phyloP scores from a whole-genome alignment of 2,888 invertebrate genomes.

The Zaprionus bogoriensis region DNA sequence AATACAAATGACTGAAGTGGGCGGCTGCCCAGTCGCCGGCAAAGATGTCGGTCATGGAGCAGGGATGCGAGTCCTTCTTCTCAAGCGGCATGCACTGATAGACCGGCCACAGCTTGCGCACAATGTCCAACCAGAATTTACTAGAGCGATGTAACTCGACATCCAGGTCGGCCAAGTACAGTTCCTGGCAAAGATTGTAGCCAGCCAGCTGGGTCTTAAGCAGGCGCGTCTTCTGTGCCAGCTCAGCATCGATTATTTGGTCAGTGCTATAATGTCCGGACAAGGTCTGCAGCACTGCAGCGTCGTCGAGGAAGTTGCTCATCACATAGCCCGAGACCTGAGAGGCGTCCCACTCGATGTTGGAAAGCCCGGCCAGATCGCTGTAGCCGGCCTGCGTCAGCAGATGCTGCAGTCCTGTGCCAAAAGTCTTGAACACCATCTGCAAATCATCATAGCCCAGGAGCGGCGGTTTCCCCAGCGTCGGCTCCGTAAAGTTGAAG shows the following conservation, averaged over 20 bases:
- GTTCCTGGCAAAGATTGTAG: slow-evolving; percentile 89
- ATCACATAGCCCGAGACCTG: slow-evolving; percentile 93
- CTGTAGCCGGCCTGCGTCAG: slow-evolving; percentile 91
- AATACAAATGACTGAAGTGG: slow-evolving; percentile 93
- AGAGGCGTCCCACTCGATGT: slow-evolving; percentile 97
- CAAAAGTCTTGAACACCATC: slow-evolving; percentile 92
- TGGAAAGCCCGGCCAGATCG: slow-evolving; percentile 92
- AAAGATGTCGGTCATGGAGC: slow-evolving; percentile 92
- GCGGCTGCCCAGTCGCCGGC: slow-evolving; percentile 93
- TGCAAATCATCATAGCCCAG: slow-evolving; percentile 90
- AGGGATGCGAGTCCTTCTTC: slow-evolving; percentile 92
- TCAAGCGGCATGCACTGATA: slow-evolving; percentile 90
- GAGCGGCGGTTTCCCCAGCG: slow-evolving; percentile 86
- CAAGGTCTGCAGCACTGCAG: slow-evolving; percentile 85
- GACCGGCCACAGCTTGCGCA: slow-evolving; percentile 90
- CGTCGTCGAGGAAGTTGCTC: slow-evolving; percentile 90
- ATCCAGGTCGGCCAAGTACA: slow-evolving; percentile 92
- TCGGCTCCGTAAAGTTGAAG: slow-evolving; percentile 89
- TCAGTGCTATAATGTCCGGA: slow-evolving; percentile 90
- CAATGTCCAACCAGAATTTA: slow-evolving; percentile 92
- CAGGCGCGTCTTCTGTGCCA: slow-evolving; percentile 86
- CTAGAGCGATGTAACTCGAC: slow-evolving; percentile 90
- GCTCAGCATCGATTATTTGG: slow-evolving; percentile 87
- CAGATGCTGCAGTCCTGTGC: slow-evolving; percentile 92
- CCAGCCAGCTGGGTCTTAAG: slow-evolving; percentile 90